Evolutionary conservation across 2,797 vertebrate genomes (phyloP).

Genomic region (Phrynocephalus vlangalii): DNA sequence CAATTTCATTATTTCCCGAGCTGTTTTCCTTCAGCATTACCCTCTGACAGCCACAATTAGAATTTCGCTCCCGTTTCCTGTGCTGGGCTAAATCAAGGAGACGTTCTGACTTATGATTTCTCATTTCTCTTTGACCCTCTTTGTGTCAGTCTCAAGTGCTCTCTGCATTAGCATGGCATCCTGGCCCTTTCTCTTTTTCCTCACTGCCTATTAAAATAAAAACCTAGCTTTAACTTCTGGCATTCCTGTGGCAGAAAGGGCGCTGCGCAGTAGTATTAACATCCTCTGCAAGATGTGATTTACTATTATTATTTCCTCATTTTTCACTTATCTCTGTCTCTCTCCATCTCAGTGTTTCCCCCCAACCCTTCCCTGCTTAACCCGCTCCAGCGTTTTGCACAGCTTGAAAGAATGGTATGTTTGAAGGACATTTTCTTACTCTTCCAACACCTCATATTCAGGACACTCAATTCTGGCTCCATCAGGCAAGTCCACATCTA

Average conservation of each 20-base stretch:
- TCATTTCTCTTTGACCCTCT: constrained; percentile 36
- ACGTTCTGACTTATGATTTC: constrained; percentile 13
- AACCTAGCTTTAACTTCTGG: constrained; percentile 29
- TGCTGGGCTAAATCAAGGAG: constrained; percentile 19
- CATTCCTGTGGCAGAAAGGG: constrained; percentile 15
- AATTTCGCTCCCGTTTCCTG: constrained; percentile 2
- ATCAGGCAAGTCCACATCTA: constrained; percentile 22
- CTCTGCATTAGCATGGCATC: background rate
- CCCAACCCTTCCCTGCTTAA: background rate
- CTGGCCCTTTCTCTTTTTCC: constrained; percentile 2
- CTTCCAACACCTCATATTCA: constrained; percentile 22
- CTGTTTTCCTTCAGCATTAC: background rate
- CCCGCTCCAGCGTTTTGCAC: background rate
- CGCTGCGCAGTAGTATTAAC: background rate
- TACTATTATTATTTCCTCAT: constrained; percentile 14
- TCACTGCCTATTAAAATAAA: constrained; percentile 28
- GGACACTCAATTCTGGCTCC: background rate
- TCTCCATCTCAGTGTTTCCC: background rate
- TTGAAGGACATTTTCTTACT: constrained; percentile 16
- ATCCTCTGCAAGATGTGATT: constrained; percentile 3
- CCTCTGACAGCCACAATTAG: background rate
- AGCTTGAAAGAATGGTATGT: background rate
- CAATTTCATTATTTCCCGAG: background rate
- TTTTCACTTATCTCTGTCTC: background rate
- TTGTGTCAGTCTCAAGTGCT: constrained; percentile 3